A percentile compares a stretch with the other conserved stretches of the same genome.
Conservation (phyloP, 2,888 invertebrate genomes). For the Epirrhoe alternata region DNA sequence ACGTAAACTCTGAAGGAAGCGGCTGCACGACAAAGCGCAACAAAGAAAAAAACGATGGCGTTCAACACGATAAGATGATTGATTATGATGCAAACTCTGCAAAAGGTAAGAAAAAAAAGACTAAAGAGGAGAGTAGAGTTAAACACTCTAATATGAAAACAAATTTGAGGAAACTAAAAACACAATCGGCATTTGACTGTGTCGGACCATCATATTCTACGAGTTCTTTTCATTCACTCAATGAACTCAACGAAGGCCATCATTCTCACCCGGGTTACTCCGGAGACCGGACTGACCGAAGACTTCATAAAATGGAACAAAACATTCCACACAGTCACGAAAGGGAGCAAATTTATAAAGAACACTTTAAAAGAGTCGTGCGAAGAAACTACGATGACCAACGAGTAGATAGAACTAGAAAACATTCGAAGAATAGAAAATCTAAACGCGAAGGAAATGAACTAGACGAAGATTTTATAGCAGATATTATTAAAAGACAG, state of each 20-base stretch:
- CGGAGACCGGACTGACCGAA: conserved; percentile 42
- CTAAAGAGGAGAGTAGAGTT: conserved; percentile 44
- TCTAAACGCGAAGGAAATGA: conserved; percentile 46
- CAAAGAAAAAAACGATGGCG: conserved; percentile 25
- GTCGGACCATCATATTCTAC: conserved; percentile 52
- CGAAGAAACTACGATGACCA: conserved; percentile 35
- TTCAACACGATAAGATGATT: conserved; percentile 21
- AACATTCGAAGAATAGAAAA: conserved; percentile 43
- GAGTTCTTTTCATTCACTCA: conserved; percentile 61
- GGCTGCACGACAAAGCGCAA: conserved; percentile 42
- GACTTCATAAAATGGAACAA: conserved; percentile 43
- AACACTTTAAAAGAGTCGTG: conserved; percentile 39
- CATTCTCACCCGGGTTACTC: conserved; percentile 39
- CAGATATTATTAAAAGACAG: conserved; percentile 71
- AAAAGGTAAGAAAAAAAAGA: conserved; percentile 53
- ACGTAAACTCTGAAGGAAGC: conserved; percentile 54
- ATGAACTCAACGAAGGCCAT: conserved; percentile 46
- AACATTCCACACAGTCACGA: conserved; percentile 25
- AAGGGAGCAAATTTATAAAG: conserved; percentile 45
- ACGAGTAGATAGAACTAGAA: conserved; percentile 44
- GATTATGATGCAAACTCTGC: conserved; percentile 20
- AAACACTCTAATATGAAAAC: conserved; percentile 37
- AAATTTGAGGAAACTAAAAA: conserved; percentile 51
- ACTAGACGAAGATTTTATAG: conserved; percentile 69
- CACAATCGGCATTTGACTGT: conserved; percentile 53